phyloP scores from a whole-genome alignment of 2,888 invertebrate species.

The Tridacna crocea region DNA sequence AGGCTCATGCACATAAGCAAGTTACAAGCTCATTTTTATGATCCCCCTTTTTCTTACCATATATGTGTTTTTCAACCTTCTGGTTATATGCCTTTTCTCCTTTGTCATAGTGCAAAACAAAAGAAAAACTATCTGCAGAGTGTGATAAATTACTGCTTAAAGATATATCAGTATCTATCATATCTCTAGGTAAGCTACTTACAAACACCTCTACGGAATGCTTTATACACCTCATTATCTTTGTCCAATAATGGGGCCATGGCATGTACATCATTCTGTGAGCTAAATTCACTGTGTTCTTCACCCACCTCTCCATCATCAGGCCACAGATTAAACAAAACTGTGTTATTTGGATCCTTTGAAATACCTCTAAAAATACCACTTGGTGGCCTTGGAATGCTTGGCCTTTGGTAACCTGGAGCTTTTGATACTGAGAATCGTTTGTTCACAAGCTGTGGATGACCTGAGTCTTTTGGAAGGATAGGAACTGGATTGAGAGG shows the following conservation, averaged over 20 bases:
- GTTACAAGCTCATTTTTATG: too few species aligned
- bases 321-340: neutral
- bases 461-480: slow-evolving; percentile 1
- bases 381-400: slow-evolving; percentile 2
- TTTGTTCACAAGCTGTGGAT: neutral
- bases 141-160: too few species aligned
- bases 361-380: slow-evolving; percentile 4
- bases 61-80: too few species aligned
- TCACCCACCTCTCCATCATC: neutral
- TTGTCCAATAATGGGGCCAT: neutral
- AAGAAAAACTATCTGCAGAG: too few species aligned
- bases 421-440: slow-evolving; percentile 40
- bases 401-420: too few species aligned
- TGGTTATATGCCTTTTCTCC: too few species aligned
- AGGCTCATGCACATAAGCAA: too few species aligned
- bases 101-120: too few species aligned
- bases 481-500: slow-evolving; percentile 7
- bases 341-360: neutral
- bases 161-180: too few species aligned
- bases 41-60: too few species aligned
- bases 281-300: slow-evolving; percentile 19
- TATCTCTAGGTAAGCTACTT: neutral
- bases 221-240: slow-evolving; percentile 11
- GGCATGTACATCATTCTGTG: neutral
- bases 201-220: slow-evolving; percentile 4